These are phyloP conservation scores for Eupithecia subumbrata DNA, from an alignment of 2,888 invertebrate genomes.

Conservation along the genomic window DNA sequence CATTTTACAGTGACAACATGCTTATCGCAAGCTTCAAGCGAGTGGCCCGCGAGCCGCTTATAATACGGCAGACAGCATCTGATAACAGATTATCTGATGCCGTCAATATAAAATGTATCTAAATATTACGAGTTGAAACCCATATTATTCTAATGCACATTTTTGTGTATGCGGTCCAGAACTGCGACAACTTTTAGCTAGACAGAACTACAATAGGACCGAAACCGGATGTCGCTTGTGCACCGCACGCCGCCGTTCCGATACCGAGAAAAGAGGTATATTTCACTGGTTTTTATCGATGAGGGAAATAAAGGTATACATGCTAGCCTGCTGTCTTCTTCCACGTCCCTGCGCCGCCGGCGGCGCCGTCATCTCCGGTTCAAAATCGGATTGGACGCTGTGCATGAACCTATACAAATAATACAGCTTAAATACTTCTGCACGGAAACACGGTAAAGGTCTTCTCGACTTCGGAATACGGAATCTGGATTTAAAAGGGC, in stretches of 20 bases:
- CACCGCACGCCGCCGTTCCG: not conserved
- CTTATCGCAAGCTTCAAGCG: too few relatives aligned
- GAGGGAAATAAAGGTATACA: not conserved
- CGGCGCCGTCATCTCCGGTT: not conserved
- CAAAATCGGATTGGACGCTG: not conserved
- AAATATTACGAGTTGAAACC: too few relatives aligned
- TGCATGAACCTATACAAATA: not conserved
- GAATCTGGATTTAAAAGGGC: not conserved
- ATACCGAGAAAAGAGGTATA: not conserved
- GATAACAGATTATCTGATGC: too few relatives aligned
- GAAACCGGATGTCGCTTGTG: not conserved
- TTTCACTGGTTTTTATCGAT: not conserved
- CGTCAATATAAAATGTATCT: too few relatives aligned
- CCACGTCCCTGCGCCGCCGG: not conserved
- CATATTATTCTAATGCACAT: too few relatives aligned
- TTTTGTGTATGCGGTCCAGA: too few relatives aligned
- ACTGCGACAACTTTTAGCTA: not conserved
- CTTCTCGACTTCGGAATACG: not conserved
- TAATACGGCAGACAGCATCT: too few relatives aligned
- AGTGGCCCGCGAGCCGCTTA: too few relatives aligned
- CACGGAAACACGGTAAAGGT: not conserved
- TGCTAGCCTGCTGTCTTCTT: not conserved
- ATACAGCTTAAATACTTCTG: not conserved
- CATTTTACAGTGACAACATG: too few relatives aligned
- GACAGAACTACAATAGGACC: not conserved